phyloP scores from a whole-genome alignment of 2,888 invertebrate species.

The Myopa testacea region DNA sequence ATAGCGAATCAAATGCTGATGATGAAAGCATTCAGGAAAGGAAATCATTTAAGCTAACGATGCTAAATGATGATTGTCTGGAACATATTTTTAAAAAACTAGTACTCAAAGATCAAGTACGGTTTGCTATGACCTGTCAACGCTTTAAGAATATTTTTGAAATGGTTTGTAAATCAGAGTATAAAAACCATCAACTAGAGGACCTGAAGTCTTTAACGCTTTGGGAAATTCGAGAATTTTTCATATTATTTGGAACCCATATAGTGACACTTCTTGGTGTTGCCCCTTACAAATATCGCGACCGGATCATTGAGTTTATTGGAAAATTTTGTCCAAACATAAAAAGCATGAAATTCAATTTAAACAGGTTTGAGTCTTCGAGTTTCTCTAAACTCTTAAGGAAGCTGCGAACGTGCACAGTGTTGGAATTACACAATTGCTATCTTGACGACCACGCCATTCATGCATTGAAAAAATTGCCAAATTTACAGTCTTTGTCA shows the following conservation, averaged over 20 bases:
- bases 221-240: slow-evolving; percentile 44
- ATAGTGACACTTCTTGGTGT: slow-evolving; percentile 39
- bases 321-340: slow-evolving; percentile 34
- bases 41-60: not conserved
- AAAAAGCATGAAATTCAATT: slow-evolving; percentile 30
- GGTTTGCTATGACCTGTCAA: slow-evolving; percentile 38
- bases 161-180: slow-evolving; percentile 37
- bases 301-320: slow-evolving; percentile 42
- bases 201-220: slow-evolving; percentile 33
- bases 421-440: slow-evolving; percentile 36
- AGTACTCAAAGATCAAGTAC: slow-evolving; percentile 38
- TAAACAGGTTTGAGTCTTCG: slow-evolving; percentile 26
- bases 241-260: slow-evolving; percentile 35
- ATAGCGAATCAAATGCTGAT: not conserved
- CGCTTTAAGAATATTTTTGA: slow-evolving; percentile 40
- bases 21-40: not conserved
- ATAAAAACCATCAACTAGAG: slow-evolving; percentile 32
- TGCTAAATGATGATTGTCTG: slow-evolving; percentile 46
- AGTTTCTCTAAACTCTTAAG: slow-evolving; percentile 30
- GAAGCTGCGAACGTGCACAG: slow-evolving; percentile 4
- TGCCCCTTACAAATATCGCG: slow-evolving; percentile 35
- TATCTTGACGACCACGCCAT: slow-evolving; percentile 32
- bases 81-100: slow-evolving; percentile 40
- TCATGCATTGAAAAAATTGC: slow-evolving; percentile 20
- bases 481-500: slow-evolving; percentile 25